Evolutionary conservation across 2,113 vertebrate genomes (phyloP).

Genomic region (Vicugna pacos): DNA sequence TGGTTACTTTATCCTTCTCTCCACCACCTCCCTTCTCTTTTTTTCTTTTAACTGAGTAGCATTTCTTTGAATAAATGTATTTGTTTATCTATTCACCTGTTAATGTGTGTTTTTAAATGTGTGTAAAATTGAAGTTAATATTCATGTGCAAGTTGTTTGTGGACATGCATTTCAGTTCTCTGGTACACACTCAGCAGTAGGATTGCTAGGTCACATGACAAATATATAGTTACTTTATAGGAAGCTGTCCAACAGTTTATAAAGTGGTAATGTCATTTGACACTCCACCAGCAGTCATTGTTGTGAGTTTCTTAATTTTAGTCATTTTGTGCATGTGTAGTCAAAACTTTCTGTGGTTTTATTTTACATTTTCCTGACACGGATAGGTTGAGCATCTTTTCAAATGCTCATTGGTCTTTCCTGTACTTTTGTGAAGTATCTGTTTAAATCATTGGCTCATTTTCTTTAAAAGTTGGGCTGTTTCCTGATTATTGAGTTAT

Average conservation of each 20-base stretch:
- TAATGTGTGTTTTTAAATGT: not conserved
- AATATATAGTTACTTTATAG: conserved; percentile 10
- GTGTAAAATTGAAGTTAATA: not conserved
- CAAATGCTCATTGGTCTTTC: not conserved
- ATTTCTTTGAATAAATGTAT: not conserved
- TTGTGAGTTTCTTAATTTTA: conserved; percentile 20
- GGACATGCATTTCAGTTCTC: not conserved
- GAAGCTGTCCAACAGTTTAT: not conserved
- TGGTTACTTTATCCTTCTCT: not conserved
- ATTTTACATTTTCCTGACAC: not conserved
- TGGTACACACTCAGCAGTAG: not conserved
- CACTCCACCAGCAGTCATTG: not conserved
- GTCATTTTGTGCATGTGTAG: not conserved
- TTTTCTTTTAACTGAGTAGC: not conserved
- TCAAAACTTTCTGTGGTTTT: not conserved
- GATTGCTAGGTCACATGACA: not conserved
- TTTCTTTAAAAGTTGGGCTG: not conserved
- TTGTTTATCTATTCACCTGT: not conserved
- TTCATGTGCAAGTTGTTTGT: conserved; percentile 1
- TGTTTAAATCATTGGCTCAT: not conserved
- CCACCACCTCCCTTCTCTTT: not conserved
- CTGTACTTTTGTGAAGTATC: not conserved
- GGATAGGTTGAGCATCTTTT: conserved; percentile 25
- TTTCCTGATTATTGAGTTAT: not conserved
- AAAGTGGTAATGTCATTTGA: not conserved